Percentiles rank a stretch among this genome's conserved stretches.
Conservation (phyloP, 2,888 invertebrate species). For the Cheilosia urbana region DNA sequence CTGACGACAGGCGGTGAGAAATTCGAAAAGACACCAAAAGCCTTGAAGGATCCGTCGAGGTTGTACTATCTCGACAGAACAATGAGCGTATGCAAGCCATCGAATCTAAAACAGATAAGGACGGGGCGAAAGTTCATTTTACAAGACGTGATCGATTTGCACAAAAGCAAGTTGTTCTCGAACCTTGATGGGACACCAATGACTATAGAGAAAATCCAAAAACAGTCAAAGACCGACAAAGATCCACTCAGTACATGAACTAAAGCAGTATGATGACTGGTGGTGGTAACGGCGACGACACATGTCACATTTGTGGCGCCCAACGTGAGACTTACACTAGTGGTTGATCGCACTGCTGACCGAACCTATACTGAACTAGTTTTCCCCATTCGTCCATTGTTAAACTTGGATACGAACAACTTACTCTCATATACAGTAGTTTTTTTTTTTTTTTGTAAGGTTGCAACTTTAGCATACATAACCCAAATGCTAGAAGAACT, state of each 20-base stretch:
- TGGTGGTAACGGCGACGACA: constrained; percentile 30
- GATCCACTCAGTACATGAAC: constrained; percentile 87
- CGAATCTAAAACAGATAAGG: constrained; percentile 86
- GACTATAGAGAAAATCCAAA: constrained; percentile 96
- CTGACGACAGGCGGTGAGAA: constrained; percentile 95
- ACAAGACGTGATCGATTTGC: constrained; percentile 95
- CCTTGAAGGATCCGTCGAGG: constrained; percentile 77
- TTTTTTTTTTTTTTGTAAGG: too few species aligned
- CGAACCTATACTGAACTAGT: too few species aligned
- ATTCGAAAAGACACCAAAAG: constrained; percentile 86
- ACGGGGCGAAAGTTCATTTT: constrained; percentile 88
- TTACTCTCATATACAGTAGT: too few species aligned
- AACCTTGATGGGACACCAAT: constrained; percentile 95
- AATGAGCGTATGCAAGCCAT: constrained; percentile 89
- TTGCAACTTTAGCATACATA: too few species aligned
- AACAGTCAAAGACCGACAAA: constrained; percentile 92
- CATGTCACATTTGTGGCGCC: too few species aligned
- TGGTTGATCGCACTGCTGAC: too few species aligned
- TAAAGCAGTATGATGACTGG: constrained; percentile 76
- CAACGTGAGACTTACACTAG: too few species aligned
- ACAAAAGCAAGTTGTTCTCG: constrained; percentile 92
- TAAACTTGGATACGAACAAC: too few species aligned
- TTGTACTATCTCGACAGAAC: constrained; percentile 85
- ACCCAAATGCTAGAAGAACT: too few species aligned
- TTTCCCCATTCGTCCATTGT: too few species aligned